A percentile compares a stretch with the other conserved stretches of the same genome.
These are phyloP conservation scores for Clinocottus analis DNA, from an alignment of 2,113 vertebrate genomes.

Conservation along the genomic window DNA sequence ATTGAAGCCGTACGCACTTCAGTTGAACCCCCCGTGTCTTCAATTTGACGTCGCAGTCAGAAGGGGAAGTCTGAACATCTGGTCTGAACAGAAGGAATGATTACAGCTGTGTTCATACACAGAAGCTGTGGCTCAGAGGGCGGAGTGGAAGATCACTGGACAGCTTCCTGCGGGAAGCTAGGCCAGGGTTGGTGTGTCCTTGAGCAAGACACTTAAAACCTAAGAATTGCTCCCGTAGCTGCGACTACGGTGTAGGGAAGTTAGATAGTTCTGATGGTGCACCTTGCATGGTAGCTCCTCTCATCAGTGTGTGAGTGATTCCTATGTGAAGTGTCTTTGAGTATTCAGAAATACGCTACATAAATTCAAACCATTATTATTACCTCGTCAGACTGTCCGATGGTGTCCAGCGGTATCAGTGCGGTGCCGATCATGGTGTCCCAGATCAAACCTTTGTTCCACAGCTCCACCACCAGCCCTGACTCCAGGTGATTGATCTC, in stretches of 20 bases:
- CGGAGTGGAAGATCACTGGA: no score
- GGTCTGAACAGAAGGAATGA: neutral
- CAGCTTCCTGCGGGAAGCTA: neutral
- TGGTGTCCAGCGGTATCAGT: conserved; percentile 90
- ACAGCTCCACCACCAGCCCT: conserved; percentile 95
- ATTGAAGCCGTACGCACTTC: neutral
- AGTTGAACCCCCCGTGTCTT: neutral
- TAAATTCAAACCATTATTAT: no score
- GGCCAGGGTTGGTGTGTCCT: no score
- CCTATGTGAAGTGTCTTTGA: no score
- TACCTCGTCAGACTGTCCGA: conserved; percentile 94
- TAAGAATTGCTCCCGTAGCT: no score
- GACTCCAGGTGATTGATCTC: conserved; percentile 95
- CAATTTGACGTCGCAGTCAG: neutral
- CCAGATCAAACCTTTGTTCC: conserved; percentile 99
- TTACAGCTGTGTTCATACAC: neutral
- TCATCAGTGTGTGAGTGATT: no score
- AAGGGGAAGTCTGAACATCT: neutral
- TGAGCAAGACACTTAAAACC: no score
- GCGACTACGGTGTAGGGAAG: no score
- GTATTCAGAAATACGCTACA: no score
- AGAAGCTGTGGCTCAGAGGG: neutral
- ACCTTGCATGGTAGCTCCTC: no score
- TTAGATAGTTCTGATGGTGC: no score
- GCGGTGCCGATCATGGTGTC: conserved; percentile 95